Base-by-base conservation (phyloP, 1,140 invertebrate genomes). In the Rhynchophorus ferrugineus region DNA sequence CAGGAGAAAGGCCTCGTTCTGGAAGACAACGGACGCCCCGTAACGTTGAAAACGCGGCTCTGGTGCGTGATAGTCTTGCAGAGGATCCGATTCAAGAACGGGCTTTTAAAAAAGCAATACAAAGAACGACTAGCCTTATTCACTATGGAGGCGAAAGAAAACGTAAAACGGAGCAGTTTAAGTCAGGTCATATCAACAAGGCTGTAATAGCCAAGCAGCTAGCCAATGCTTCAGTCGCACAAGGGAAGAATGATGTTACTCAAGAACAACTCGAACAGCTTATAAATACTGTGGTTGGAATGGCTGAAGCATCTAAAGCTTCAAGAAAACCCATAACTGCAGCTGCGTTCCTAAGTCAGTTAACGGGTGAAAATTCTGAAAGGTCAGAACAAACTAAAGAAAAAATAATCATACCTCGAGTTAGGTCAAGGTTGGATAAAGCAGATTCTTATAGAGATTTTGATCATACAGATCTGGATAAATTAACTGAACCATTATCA, bases 231-330 rank as follows among this genome's bases (percentile, higher is more conserved):
- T 67, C 90, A 29, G 69, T 88, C 1, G 75, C 80, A 5, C 84
- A 88, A 70, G 87, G 87, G 29, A 81, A 83, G 67, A 84, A 82
- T 0, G 81, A 89, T 68, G 81, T 91, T 1, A 80, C 82, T 2
- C 79, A 84, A 42, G 79, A 80, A 36, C 85, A 90, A 62, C 69
- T 90, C 38, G 83, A 86, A 64, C 79, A 81, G 41, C 70, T 91
- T 1, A 81, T 89, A 6, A 84, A 86, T 54, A 80, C 85, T 13
- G 84, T 87, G 14, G 79, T 87, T 18, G 77, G 80, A 47, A 80
- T 84, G 74, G 76, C 78, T 0, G 74, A 80, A 60, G 77, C 76
- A 7, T 75, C 76, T 0, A 73, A 74, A 60, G 65, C 75, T 47
- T 69, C 71, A 5, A 71, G 74, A 9, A 74, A 78, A 58, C 72